Percentiles rank a stretch among this genome's conserved stretches.
Evolutionary conservation across 2,797 vertebrate genomes (phyloP).

Genomic region (Smutsia temminckii): DNA sequence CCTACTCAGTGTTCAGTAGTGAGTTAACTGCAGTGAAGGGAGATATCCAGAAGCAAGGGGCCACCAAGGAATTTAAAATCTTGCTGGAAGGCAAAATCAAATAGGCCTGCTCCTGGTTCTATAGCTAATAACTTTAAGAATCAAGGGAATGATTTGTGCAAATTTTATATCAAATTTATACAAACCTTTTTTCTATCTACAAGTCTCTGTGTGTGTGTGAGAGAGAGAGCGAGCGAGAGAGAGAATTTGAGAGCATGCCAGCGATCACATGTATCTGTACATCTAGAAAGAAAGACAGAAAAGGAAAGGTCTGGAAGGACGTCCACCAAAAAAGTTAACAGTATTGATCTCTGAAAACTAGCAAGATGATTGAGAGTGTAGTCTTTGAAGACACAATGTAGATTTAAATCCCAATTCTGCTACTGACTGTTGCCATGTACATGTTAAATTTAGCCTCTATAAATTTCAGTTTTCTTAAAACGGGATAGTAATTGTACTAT

Average conservation of each 20-base stretch:
- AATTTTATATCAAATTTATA: slow-evolving; percentile 16
- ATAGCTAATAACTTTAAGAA: neutral
- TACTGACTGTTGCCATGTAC: neutral
- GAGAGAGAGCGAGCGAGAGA: too few species aligned
- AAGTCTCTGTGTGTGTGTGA: neutral
- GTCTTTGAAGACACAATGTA: neutral
- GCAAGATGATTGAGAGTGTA: neutral
- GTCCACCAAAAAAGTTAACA: neutral
- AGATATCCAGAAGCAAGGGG: neutral
- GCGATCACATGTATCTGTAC: neutral
- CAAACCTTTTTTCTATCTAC: neutral
- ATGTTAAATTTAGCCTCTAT: neutral
- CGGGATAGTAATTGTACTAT: neutral
- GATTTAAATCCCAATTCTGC: neutral
- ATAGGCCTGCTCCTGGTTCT: neutral
- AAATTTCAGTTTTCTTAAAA: neutral
- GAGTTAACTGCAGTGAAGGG: neutral
- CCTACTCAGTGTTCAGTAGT: neutral
- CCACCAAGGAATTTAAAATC: slow-evolving; percentile 14
- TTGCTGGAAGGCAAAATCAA: neutral
- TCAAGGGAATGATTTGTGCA: neutral
- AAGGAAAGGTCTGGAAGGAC: slow-evolving; percentile 5
- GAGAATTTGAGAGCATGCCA: neutral
- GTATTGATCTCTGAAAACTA: neutral
- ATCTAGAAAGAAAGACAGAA: neutral